A percentile compares a stretch with the other conserved stretches of the same genome.
phyloP scores from a whole-genome alignment of 2,888 invertebrate species.

The Lithophane ornitopus region DNA sequence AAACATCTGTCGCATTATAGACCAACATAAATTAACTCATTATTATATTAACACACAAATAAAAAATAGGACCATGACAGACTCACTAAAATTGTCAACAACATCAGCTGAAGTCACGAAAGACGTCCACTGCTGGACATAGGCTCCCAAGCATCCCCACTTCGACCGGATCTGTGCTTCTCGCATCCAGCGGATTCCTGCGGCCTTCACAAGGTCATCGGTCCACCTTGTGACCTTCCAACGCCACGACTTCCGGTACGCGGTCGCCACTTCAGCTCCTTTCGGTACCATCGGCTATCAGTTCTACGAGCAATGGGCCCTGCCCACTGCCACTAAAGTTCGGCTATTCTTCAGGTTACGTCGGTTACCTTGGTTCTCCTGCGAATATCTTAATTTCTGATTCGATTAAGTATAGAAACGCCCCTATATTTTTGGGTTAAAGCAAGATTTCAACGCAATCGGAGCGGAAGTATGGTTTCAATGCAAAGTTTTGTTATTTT shows the following conservation, averaged over 20 bases:
- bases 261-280: background rate
- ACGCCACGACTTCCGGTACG: background rate
- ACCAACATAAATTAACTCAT: background rate
- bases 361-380: background rate
- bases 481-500: background rate
- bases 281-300: background rate
- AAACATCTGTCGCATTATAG: background rate
- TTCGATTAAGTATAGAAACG: background rate
- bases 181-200: background rate
- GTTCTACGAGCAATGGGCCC: background rate
- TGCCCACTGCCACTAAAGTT: background rate
- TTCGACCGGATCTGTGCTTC: background rate
- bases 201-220: background rate
- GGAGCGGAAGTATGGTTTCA: background rate
- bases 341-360: background rate
- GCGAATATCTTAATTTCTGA: background rate
- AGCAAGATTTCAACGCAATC: background rate
- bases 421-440: background rate
- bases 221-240: background rate
- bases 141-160: background rate
- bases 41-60: background rate
- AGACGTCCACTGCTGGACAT: background rate
- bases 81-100: background rate
- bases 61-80: background rate
- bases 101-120: background rate